Evolutionary conservation across 2,797 vertebrate genomes (phyloP).

Genomic region (Chiloscyllium punctatum): DNA sequence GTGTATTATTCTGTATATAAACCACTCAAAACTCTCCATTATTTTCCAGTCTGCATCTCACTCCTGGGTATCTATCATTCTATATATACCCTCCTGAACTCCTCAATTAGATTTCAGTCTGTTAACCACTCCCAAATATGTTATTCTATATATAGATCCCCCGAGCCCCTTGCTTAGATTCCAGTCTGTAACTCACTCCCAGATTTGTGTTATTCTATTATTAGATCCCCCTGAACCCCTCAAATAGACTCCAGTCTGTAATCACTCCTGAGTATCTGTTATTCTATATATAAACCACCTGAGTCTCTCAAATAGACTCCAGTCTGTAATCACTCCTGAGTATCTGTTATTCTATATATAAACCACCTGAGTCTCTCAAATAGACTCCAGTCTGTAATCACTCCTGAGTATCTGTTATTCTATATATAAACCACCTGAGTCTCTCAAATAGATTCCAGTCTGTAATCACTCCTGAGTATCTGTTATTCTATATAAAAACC

Average conservation of each 20-base stretch:
- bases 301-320: no score
- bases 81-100: neutral
- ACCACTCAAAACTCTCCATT: neutral
- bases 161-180: neutral
- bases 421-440: no score
- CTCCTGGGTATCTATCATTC: neutral
- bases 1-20: neutral
- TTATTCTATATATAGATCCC: neutral
- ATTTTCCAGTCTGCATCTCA: neutral
- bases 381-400: no score
- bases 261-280: no score
- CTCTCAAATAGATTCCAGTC: neutral
- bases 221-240: neutral
- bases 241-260: no score
- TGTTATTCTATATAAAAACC: neutral
- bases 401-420: no score
- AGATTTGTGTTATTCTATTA: neutral
- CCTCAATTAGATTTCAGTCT: neutral
- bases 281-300: no score
- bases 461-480: neutral
- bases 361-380: no score
- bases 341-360: no score
- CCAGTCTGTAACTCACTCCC: neutral
- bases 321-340: no score
- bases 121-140: neutral